A percentile compares a stretch with the other conserved stretches of the same genome.
These are phyloP conservation scores for Caradrina clavipalpis DNA, from an alignment of 2,888 invertebrate genomes.

Conservation along the genomic window DNA sequence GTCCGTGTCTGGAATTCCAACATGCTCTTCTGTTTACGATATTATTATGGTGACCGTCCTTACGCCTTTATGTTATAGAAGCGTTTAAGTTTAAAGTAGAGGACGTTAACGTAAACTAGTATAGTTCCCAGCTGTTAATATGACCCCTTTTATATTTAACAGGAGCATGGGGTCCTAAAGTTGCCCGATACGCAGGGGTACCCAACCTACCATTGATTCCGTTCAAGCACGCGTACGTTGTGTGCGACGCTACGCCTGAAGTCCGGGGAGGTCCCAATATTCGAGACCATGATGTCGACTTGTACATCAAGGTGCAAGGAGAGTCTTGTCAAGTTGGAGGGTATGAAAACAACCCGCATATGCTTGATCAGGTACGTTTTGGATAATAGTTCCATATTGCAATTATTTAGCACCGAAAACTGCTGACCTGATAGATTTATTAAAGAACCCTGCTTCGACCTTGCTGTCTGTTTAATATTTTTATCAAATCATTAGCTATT, in stretches of 20 bases:
- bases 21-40: no score
- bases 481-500: not conserved
- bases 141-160: not conserved
- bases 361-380: conserved; percentile 92
- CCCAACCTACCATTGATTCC: conserved; percentile 94
- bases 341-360: conserved; percentile 96
- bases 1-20: no score
- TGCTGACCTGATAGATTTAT: no score
- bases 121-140: not conserved
- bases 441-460: no score
- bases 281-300: conserved; percentile 95
- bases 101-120: no score
- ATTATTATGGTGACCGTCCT: no score
- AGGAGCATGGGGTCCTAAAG: conserved; percentile 94
- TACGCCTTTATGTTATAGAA: no score
- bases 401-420: no score
- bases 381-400: not conserved
- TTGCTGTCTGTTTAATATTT: no score
- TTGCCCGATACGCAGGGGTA: conserved; percentile 93
- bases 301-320: conserved; percentile 96
- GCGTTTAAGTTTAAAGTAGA: no score
- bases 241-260: conserved; percentile 95
- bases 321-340: conserved; percentile 96
- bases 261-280: conserved; percentile 95
- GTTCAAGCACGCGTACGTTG: conserved; percentile 97